Base-by-base conservation (phyloP, 2,113 vertebrate species). In the Emydura subglobosa region DNA sequence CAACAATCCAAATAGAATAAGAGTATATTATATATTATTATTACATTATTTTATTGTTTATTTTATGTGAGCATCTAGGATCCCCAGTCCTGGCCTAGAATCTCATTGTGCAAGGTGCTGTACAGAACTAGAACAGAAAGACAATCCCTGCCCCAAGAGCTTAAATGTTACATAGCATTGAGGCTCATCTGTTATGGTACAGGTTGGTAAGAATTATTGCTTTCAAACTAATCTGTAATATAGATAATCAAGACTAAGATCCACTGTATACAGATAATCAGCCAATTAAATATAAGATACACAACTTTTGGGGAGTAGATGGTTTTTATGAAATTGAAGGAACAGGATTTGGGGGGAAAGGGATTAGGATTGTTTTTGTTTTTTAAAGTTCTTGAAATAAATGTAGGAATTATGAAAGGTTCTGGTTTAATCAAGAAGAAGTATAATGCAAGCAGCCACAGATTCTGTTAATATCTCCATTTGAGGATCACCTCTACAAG, bases 81-180 rank as follows among this genome's bases (percentile, higher is more conserved):
- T 44, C 42, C 68, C 2, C 2, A 85, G 0, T 79, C 44, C 50
- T 42, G 4, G 49, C 31, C 4, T 65, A 78, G 39, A 27, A 29
- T 42, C 42, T 47, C 11, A 78, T 57, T n/a, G 79, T 78, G 31
- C 34, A 7, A 31, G 0, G 0, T 68, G n/a, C 34, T 86, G 12
- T 11, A 29, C 57, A 94, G 80, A 92, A n/a, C 5, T 42, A 84
- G 31, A 91, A 59, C 27, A 29, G 1, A 47, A 47, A 47, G 25
- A 27, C 42, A 78, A 25, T 10, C 42, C 11, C 74, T 29, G 42
- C 25, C 42, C 24, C n/a, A 72, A 34, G n/a, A 76, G 7, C 42
- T 44, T 27, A 27, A 92, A 79, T 4, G 39, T 22, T 21, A 55
- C 49, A 29, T 61, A 22, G 19, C 19, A 72, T 4, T 72, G 39